Conservation (phyloP, 2,797 vertebrate genomes). For the Cuniculus paca region DNA sequence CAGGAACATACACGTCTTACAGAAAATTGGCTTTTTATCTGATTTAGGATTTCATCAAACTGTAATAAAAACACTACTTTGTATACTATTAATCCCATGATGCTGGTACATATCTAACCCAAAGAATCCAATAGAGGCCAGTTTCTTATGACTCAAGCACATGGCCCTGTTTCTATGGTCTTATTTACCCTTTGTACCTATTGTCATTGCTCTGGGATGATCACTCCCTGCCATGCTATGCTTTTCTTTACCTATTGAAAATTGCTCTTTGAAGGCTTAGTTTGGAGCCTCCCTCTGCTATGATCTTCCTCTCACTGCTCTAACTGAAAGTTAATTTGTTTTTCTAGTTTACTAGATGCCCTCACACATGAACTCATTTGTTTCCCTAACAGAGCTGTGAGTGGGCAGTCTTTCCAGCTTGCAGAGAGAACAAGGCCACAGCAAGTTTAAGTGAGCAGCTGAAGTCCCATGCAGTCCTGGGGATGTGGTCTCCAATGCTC, state of each 20-base stretch:
- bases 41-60: conserved; percentile 25
- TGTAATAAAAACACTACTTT: neutral
- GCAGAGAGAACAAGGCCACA: neutral
- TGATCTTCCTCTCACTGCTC: neutral
- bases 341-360: neutral
- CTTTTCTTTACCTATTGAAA: neutral
- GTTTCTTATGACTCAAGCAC: neutral
- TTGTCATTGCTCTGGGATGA: neutral
- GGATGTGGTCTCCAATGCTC: neutral
- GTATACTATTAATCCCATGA: conserved; percentile 8
- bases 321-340: neutral
- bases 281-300: neutral
- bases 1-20: neutral
- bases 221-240: neutral
- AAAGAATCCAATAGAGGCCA: neutral
- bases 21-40: neutral
- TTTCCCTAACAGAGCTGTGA: neutral
- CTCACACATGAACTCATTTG: neutral
- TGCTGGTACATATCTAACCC: neutral
- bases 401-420: neutral
- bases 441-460: neutral
- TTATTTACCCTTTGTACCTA: neutral
- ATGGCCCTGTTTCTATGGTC: neutral
- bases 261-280: neutral
- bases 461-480: neutral